Evolutionary conservation across 2,797 vertebrate genomes (phyloP).

Genomic region (Podargus strigoides): DNA sequence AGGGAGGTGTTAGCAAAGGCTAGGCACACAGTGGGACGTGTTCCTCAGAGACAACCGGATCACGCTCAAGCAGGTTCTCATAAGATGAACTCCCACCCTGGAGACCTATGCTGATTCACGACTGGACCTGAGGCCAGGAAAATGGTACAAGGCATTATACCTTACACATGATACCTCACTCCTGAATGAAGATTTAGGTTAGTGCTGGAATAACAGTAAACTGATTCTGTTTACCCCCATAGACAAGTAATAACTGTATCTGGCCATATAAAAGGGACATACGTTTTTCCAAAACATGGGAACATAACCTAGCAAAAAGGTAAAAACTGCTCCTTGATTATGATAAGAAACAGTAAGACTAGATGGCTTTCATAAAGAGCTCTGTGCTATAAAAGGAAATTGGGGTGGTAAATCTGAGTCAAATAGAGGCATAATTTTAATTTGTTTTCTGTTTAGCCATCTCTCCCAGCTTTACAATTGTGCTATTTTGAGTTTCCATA

Average conservation of each 20-base stretch:
- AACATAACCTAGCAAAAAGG: background rate
- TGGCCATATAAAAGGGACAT: background rate
- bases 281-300: background rate
- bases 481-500: background rate
- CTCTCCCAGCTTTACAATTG: background rate
- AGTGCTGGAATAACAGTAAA: background rate
- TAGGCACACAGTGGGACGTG: background rate
- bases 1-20: background rate
- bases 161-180: background rate
- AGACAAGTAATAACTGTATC: background rate
- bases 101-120: background rate
- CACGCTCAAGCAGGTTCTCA: background rate
- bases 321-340: background rate
- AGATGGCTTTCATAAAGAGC: background rate
- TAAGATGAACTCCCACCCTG: background rate
- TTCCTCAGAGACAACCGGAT: background rate
- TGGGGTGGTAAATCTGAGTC: background rate
- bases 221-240: background rate
- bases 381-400: background rate
- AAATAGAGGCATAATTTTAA: background rate
- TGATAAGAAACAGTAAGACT: background rate
- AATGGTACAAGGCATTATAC: background rate
- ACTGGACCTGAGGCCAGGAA: background rate
- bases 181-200: background rate
- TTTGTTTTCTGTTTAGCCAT: background rate